These are phyloP conservation scores for Neodon shergylaensis DNA, from an alignment of 2,113 vertebrate species.

Conservation along the genomic window DNA sequence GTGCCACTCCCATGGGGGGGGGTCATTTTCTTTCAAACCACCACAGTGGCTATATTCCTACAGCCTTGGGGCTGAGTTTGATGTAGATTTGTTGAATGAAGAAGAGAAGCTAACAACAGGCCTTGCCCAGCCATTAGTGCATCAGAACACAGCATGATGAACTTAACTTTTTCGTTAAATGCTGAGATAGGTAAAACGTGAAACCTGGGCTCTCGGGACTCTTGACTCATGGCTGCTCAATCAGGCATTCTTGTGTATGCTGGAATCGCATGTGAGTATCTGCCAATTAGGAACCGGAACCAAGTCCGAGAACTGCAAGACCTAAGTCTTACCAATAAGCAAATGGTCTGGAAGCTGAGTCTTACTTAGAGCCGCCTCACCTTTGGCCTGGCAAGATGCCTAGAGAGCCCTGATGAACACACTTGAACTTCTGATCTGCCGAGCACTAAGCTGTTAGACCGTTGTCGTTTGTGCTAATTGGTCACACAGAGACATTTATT, in stretches of 20 bases:
- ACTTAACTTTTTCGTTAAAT: background rate
- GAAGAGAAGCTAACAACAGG: background rate
- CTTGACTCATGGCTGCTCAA: background rate
- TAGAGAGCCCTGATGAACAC: background rate
- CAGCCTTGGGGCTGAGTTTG: background rate
- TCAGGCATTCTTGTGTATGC: background rate
- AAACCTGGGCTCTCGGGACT: background rate
- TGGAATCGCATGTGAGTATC: accelerated
- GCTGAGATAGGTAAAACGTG: background rate
- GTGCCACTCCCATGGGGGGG: background rate
- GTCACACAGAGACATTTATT: background rate
- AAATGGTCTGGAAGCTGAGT: background rate
- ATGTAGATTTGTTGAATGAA: background rate
- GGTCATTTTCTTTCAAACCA: background rate
- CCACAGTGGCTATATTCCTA: background rate
- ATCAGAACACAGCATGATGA: background rate
- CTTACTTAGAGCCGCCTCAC: background rate
- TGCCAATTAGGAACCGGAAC: background rate
- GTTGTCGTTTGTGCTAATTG: background rate
- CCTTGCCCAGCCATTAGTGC: background rate
- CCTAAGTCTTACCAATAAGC: background rate
- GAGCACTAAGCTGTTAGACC: background rate
- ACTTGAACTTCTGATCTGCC: background rate
- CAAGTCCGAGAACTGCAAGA: too few species aligned
- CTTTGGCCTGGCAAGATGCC: background rate